These are phyloP conservation scores for Eupithecia insigniata DNA, from an alignment of 2,888 invertebrate genomes.

Conservation along the genomic window DNA sequence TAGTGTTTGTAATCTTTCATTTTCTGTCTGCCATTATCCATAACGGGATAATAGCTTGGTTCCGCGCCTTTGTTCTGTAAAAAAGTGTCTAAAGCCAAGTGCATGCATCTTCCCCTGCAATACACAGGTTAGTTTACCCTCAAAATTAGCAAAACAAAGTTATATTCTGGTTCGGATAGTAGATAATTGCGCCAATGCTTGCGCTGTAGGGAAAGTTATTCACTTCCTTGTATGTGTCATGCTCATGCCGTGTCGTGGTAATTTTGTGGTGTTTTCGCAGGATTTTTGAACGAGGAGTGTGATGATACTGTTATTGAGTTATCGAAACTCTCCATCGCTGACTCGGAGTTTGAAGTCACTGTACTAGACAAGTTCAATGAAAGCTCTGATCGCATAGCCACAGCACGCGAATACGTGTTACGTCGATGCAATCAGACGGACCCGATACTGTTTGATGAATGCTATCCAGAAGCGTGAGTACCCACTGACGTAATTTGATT, in stretches of 20 bases:
- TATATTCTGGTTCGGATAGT: constrained; percentile 35
- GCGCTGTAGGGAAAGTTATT: constrained; percentile 76
- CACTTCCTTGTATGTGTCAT: constrained; percentile 77
- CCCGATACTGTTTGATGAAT: constrained; percentile 85
- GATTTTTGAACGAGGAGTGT: constrained; percentile 83
- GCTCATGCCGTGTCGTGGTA: constrained; percentile 41
- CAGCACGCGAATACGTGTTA: constrained; percentile 82
- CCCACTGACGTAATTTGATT: constrained; percentile 6
- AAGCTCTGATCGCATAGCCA: constrained; percentile 62
- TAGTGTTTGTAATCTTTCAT: constrained; percentile 58
- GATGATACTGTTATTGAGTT: constrained; percentile 83
- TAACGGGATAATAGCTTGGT: constrained; percentile 83
- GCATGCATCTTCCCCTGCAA: constrained; percentile 85
- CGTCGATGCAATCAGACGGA: constrained; percentile 87
- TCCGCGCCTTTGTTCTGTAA: constrained; percentile 78
- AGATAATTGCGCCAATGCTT: constrained; percentile 61
- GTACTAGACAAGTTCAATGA: constrained; percentile 76
- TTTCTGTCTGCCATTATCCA: constrained; percentile 79
- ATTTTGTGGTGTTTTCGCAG: constrained; percentile 64
- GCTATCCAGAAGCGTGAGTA: constrained; percentile 87
- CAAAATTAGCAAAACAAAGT: constrained; percentile 27
- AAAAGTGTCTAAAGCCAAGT: constrained; percentile 83
- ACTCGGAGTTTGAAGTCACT: constrained; percentile 74
- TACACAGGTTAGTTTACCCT: constrained; percentile 75
- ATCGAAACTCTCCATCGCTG: constrained; percentile 81